phyloP scores from a whole-genome alignment of 2,797 vertebrate species.

The Sebastes kiyomatsui region DNA sequence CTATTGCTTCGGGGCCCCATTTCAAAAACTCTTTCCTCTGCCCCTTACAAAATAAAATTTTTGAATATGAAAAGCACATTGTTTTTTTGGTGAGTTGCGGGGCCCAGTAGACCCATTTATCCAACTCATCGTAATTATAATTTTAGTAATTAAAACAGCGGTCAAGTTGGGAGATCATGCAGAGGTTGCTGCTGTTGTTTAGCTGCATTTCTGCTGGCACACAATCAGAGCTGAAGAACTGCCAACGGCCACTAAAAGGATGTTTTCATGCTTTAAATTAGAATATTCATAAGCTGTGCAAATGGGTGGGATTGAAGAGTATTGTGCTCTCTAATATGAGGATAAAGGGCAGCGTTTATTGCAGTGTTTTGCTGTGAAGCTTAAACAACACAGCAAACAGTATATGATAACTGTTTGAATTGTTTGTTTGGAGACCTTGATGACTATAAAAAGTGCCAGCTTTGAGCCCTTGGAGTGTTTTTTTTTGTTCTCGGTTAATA shows the following conservation, averaged over 20 bases:
- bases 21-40: conserved; percentile 38
- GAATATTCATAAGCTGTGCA: conserved; percentile 71
- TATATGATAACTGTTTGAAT: conserved; percentile 34
- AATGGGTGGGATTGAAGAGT: conserved; percentile 60
- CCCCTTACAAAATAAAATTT: conserved; percentile 26
- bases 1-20: conserved; percentile 45
- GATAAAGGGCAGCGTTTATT: conserved; percentile 64
- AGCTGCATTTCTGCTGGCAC: conserved; percentile 60
- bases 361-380: conserved; percentile 48
- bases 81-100: conserved; percentile 26
- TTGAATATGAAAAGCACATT: conserved; percentile 41
- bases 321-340: conserved; percentile 55
- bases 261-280: conserved; percentile 73
- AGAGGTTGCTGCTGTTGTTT: conserved; percentile 66
- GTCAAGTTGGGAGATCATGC: conserved; percentile 72
- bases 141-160: conserved; percentile 73
- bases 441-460: conserved; percentile 24
- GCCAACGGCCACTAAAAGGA: conserved; percentile 63
- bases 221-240: conserved; percentile 52
- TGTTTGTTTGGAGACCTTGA: conserved; percentile 42
- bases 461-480: conserved; percentile 12
- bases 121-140: conserved; percentile 63
- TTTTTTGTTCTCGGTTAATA: conserved; percentile 10
- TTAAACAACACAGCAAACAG: conserved; percentile 38
- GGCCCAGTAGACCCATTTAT: conserved; percentile 57